Percentiles rank a stretch among this genome's conserved stretches.
Conservation (phyloP, 2,113 vertebrate species). For the Eira barbara region DNA sequence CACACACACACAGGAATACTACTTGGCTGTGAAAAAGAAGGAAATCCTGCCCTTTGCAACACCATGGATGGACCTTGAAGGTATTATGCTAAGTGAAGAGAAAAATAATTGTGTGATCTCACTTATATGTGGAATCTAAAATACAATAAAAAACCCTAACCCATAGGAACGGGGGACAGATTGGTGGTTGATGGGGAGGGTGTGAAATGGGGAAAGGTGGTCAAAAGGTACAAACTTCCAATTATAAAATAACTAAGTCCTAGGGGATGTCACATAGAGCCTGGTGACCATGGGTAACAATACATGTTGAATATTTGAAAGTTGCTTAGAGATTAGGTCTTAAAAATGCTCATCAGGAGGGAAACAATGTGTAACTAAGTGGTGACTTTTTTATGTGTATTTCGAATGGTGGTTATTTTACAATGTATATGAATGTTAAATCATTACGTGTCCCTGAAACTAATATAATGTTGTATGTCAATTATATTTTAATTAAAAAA, state of each 20-base stretch:
- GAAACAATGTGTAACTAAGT: not conserved
- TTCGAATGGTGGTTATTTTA: not conserved
- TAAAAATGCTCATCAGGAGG: not conserved
- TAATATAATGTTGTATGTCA: not conserved
- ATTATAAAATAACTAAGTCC: not conserved
- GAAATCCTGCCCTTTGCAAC: not conserved
- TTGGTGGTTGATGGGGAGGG: not conserved
- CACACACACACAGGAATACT: no score
- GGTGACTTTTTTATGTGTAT: not conserved
- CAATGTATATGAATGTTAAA: no score
- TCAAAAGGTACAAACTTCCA: not conserved
- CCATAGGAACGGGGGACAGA: not conserved
- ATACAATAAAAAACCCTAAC: not conserved
- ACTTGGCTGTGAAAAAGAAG: not conserved
- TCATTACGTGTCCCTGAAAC: not conserved
- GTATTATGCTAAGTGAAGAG: not conserved
- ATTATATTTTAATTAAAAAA: not conserved
- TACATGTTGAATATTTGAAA: not conserved
- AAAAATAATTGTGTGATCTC: no score
- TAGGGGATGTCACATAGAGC: not conserved
- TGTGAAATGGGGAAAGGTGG: not conserved
- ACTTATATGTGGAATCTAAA: not conserved
- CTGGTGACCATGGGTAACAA: not conserved
- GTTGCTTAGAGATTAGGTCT: not conserved
- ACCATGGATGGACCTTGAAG: no score